Evolutionary conservation across 2,797 vertebrate species (phyloP).

Genomic region (Sardinella longiceps): DNA sequence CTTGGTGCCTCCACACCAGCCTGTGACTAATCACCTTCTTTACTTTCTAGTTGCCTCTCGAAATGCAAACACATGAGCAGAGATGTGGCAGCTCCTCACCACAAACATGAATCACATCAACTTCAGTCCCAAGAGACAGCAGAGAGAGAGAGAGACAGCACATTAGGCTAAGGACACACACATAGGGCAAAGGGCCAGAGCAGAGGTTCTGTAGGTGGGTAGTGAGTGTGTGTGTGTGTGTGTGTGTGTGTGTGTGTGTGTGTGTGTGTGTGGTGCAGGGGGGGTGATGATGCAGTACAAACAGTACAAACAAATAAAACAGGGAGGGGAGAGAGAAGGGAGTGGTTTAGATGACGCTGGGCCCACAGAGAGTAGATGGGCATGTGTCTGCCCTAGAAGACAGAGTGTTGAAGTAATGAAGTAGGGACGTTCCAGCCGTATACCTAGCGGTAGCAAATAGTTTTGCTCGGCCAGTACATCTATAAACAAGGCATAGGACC

Average conservation of each 20-base stretch:
- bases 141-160: not conserved
- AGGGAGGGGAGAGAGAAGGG: too few species aligned
- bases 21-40: not conserved
- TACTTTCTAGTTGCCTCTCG: not conserved
- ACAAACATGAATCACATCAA: not conserved
- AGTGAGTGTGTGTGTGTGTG: not conserved
- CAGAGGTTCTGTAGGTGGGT: too few species aligned
- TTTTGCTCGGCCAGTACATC: too few species aligned
- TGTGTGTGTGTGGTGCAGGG: not conserved
- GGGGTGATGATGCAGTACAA: too few species aligned
- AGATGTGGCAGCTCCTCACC: not conserved
- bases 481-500: too few species aligned
- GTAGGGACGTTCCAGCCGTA: too few species aligned
- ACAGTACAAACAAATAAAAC: too few species aligned
- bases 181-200: not conserved
- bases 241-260: conserved; percentile 14
- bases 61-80: not conserved
- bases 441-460: too few species aligned
- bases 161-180: not conserved
- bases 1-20: not conserved
- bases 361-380: too few species aligned
- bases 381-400: too few species aligned
- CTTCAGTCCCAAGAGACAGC: not conserved
- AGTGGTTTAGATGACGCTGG: too few species aligned
- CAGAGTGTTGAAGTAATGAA: too few species aligned